Evolutionary conservation across 2,797 vertebrate genomes (phyloP).

Genomic region (Apogon talboti): DNA sequence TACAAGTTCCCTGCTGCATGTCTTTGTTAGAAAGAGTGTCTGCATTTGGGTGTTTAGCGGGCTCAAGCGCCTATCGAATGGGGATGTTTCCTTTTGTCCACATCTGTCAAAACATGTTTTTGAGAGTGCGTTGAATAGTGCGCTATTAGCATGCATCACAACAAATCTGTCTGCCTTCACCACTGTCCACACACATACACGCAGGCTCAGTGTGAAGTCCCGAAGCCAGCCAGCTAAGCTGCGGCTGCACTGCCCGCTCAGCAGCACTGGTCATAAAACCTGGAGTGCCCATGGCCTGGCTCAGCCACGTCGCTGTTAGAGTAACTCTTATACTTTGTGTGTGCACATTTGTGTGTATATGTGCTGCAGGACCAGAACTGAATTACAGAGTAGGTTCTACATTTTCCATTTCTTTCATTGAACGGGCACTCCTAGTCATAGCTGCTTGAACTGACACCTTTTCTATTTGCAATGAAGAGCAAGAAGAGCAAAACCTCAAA

Average conservation of each 20-base stretch:
- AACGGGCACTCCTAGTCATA: constrained; percentile 3
- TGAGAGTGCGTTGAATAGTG: constrained; percentile 18
- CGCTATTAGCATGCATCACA: constrained; percentile 27
- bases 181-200: constrained; percentile 14
- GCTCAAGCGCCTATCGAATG: constrained; percentile 25
- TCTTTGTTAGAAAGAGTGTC: neutral
- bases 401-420: constrained; percentile 25
- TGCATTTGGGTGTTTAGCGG: constrained; percentile 5
- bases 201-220: constrained; percentile 44
- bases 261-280: constrained; percentile 51
- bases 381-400: constrained; percentile 27
- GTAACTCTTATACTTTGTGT: constrained; percentile 48
- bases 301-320: constrained; percentile 33
- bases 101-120: constrained; percentile 35
- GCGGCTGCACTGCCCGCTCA: constrained; percentile 33
- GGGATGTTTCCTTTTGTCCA: constrained; percentile 7
- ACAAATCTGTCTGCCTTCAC: constrained; percentile 5
- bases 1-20: constrained; percentile 38
- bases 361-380: constrained; percentile 32
- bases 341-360: constrained; percentile 1
- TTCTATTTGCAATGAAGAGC: constrained; percentile 7
- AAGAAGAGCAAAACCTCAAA: constrained; percentile 6
- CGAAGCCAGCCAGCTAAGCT: constrained; percentile 26
- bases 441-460: constrained; percentile 6
- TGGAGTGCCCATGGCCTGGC: constrained; percentile 36